Conservation (phyloP, 2,113 vertebrate genomes). For the Hemichromis elongatus region DNA sequence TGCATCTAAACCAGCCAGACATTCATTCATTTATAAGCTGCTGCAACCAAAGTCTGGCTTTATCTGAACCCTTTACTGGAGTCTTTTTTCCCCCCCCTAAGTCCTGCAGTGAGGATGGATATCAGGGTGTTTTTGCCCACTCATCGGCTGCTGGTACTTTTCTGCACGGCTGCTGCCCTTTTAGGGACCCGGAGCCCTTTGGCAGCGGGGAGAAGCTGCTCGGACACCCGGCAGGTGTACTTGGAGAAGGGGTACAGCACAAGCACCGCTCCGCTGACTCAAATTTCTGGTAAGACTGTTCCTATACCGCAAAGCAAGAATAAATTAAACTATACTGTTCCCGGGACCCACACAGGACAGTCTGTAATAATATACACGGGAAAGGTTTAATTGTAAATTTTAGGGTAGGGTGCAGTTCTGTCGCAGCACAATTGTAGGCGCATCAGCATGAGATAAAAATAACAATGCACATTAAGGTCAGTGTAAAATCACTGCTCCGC, state of each 20-base stretch:
- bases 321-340: neutral
- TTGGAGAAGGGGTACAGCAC: slow-evolving; percentile 81
- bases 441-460: neutral
- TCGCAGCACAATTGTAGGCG: neutral
- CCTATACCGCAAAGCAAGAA: neutral
- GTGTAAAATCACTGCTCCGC: neutral
- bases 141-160: slow-evolving; percentile 43
- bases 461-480: neutral
- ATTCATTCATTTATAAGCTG: neutral
- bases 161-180: slow-evolving; percentile 40
- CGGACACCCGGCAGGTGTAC: slow-evolving; percentile 81
- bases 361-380: neutral
- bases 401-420: neutral
- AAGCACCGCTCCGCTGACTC: slow-evolving; percentile 75
- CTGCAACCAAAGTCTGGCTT: neutral
- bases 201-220: slow-evolving; percentile 77
- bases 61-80: neutral
- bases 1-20: neutral
- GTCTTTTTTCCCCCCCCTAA: accelerated
- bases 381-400: neutral
- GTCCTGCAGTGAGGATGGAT: slow-evolving; percentile 32
- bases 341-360: neutral
- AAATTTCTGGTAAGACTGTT: slow-evolving; percentile 79
- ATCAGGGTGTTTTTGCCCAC: neutral
- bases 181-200: slow-evolving; percentile 46